Base-by-base conservation (phyloP, 2,888 invertebrate genomes). In the Tuta absoluta region DNA sequence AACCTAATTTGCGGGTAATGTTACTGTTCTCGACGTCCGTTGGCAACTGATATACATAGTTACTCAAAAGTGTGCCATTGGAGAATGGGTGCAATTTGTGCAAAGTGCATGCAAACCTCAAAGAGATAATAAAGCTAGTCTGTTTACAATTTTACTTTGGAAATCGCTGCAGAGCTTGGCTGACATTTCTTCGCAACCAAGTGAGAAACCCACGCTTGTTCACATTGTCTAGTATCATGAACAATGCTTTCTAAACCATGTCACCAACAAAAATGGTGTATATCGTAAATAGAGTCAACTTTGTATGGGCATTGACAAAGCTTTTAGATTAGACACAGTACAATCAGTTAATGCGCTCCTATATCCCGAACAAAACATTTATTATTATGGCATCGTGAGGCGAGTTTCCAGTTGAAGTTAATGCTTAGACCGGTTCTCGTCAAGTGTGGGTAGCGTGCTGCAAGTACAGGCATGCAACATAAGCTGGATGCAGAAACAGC, bases 1-100 rank as follows among this genome's bases (percentile, higher is more conserved):
- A 86, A 87, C 86, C 85, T 78, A 86, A 86, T 88, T 87, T 83
- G 78, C 73, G 72, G 75, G 75, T 80, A 80, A 80, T 82, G 79
- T 82, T 79, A 72, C 79, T 80, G 80, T 79, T 78, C 74, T 79
- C 73, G 68, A 68, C 78, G 79, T 84, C 84, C 85, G 82, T 74
- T 76, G 77, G 76, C 69, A 74, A 79, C 75, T 75, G 81, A 84
- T 85, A 85, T n/a, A n/a, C n/a, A n/a, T 79, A 77, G 75, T 77
- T 79, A 72, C 74, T 80, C 75, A 70, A 71, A 82, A 81, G 79
- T 82, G 73, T 85, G 80, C 75, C 78, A 82, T 70, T 73, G 62
- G 76, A 78, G 73, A 75, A 76, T 72, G 70, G 70, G 71, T 71
- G 66, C 72, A 69, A 75, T 74, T 74, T 75, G 69, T 72, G 71